Conservation (phyloP, 2,888 invertebrate genomes). For the Pegoplata infirma region DNA sequence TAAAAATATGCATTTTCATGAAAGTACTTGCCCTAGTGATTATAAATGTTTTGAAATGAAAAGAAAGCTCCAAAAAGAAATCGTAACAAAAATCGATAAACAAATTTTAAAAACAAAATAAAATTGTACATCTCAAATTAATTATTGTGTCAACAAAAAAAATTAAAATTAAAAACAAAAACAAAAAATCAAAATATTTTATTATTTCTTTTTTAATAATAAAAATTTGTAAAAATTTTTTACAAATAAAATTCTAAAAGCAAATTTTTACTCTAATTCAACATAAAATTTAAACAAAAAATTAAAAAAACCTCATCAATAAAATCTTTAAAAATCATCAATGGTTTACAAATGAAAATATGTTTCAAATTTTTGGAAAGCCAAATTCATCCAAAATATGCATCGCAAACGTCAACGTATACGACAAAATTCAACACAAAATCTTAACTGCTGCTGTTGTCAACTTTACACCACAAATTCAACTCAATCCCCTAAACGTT, state of each 20-base stretch:
- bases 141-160: too few species aligned
- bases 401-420: slow-evolving; percentile 35
- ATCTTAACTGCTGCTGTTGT: neutral
- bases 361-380: neutral
- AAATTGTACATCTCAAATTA: neutral
- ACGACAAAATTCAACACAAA: neutral
- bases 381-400: slow-evolving; percentile 19
- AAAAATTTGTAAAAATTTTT: neutral
- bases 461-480: neutral
- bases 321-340: neutral
- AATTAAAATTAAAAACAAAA: too few species aligned
- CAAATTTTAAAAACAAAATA: neutral
- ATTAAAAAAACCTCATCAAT: neutral
- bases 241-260: slow-evolving; percentile 8
- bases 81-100: neutral
- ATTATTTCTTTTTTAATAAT: neutral
- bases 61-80: neutral
- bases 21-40: too few species aligned
- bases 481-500: neutral
- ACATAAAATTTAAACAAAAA: neutral
- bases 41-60: too few species aligned
- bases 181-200: neutral
- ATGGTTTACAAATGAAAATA: neutral
- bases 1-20: too few species aligned
- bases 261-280: neutral